Evolutionary conservation across 2,888 invertebrate genomes (phyloP).

Genomic region (Lathronympha strigana): DNA sequence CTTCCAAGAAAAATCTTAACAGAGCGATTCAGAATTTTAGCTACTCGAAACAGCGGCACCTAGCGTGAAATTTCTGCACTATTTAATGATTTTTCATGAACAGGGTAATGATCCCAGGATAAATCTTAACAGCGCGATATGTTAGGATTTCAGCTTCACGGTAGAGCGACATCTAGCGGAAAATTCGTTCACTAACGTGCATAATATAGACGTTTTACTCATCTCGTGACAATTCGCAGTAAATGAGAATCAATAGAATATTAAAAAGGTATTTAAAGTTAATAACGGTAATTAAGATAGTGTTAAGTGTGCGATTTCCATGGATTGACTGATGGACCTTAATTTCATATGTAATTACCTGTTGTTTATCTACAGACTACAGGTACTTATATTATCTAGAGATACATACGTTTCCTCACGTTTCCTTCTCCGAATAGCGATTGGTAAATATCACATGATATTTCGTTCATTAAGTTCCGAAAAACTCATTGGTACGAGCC

Average conservation of each 20-base stretch:
- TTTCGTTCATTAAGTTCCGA: no score
- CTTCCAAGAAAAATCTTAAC: neutral
- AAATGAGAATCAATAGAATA: conserved; percentile 6
- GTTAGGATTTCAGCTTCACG: neutral
- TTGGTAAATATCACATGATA: no score
- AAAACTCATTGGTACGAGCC: no score
- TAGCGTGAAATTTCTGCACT: neutral
- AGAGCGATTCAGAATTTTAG: neutral
- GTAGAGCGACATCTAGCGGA: neutral
- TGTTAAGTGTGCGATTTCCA: conserved; percentile 4
- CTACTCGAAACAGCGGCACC: neutral
- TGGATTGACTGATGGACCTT: neutral
- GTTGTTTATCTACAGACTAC: no score
- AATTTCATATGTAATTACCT: conserved; percentile 13
- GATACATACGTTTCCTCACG: neutral
- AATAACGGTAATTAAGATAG: neutral
- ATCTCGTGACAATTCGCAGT: neutral
- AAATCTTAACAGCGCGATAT: neutral
- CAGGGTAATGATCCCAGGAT: neutral
- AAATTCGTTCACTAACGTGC: neutral
- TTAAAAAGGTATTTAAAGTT: conserved; percentile 8
- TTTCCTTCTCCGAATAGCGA: no score
- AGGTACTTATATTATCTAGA: neutral
- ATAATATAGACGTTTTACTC: neutral
- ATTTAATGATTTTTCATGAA: no score